These are phyloP conservation scores for Gonatopus flavifemur DNA, from an alignment of 1,140 invertebrate genomes.

Conservation along the genomic window DNA sequence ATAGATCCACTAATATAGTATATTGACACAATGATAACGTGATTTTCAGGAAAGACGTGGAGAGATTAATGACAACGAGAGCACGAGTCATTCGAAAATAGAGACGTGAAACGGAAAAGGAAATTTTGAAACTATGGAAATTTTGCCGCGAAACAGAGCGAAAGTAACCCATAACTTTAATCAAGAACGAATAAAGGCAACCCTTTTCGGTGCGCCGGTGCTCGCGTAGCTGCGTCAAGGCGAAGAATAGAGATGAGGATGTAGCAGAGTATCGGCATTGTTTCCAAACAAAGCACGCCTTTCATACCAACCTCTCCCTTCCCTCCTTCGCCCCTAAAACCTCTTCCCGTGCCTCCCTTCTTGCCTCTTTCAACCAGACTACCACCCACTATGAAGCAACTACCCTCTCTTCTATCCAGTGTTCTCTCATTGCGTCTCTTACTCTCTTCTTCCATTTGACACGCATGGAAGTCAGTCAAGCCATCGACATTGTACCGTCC, in stretches of 20 bases:
- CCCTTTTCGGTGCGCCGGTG: slow-evolving; percentile 48
- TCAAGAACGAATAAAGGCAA: slow-evolving; percentile 53
- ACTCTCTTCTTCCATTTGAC: slow-evolving; percentile 60
- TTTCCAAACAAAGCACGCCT: slow-evolving; percentile 60
- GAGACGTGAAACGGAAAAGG: background rate
- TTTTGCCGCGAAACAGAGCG: slow-evolving; percentile 35
- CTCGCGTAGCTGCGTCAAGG: slow-evolving; percentile 57
- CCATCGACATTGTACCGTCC: slow-evolving; percentile 52
- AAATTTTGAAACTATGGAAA: slow-evolving; percentile 2
- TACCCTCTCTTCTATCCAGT: background rate
- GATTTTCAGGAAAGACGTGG: too few relatives aligned
- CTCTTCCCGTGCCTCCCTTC: background rate
- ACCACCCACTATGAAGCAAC: background rate
- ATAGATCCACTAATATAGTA: too few relatives aligned
- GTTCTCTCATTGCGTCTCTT: background rate
- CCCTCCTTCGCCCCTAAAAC: background rate
- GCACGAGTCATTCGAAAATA: slow-evolving; percentile 2
- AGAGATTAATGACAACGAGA: too few relatives aligned
- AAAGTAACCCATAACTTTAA: slow-evolving; percentile 56
- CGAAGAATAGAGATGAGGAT: slow-evolving; percentile 60
- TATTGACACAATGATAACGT: too few relatives aligned
- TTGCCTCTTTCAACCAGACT: too few relatives aligned
- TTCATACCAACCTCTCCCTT: slow-evolving; percentile 43
- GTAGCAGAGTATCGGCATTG: slow-evolving; percentile 60
- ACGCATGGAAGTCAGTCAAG: slow-evolving; percentile 59